Percentiles rank a stretch among this genome's conserved stretches.
Conservation (phyloP, 2,797 vertebrate species). For the Catostomus latipinnis region DNA sequence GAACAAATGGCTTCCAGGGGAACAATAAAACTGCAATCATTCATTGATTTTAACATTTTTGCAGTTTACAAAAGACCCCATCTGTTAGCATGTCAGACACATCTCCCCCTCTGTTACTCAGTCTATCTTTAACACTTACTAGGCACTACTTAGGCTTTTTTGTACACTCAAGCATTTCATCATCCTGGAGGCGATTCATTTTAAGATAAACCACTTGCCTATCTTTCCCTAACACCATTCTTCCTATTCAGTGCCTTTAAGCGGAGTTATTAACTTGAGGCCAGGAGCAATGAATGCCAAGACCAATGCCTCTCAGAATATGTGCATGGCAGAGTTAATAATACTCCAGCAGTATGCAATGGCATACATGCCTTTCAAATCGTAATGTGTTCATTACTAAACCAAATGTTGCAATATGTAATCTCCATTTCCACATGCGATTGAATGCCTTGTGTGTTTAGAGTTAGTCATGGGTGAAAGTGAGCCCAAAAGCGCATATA, state of each 20-base stretch:
- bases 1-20: slow-evolving; percentile 38
- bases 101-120: background rate
- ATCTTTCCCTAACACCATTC: slow-evolving; percentile 42
- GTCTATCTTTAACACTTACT: slow-evolving; percentile 28
- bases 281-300: slow-evolving; percentile 45
- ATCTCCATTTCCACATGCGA: slow-evolving; percentile 54
- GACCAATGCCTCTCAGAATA: slow-evolving; percentile 60
- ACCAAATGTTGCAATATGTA: slow-evolving; percentile 38
- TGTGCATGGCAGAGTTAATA: slow-evolving; percentile 52
- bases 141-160: slow-evolving; percentile 15
- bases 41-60: slow-evolving; percentile 45
- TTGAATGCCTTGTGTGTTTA: slow-evolving; percentile 51
- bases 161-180: slow-evolving; percentile 29
- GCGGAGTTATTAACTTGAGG: slow-evolving; percentile 54
- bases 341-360: slow-evolving; percentile 59
- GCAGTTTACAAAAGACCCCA: slow-evolving; percentile 51
- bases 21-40: slow-evolving; percentile 42
- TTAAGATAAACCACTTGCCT: slow-evolving; percentile 41
- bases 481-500: slow-evolving; percentile 61
- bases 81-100: slow-evolving; percentile 41
- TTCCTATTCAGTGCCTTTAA: slow-evolving; percentile 44
- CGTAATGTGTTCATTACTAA: slow-evolving; percentile 69
- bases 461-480: slow-evolving; percentile 68
- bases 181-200: slow-evolving; percentile 44
- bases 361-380: slow-evolving; percentile 67